Evolutionary conservation across 2,888 invertebrate species (phyloP).

Genomic region (Antitype chi): DNA sequence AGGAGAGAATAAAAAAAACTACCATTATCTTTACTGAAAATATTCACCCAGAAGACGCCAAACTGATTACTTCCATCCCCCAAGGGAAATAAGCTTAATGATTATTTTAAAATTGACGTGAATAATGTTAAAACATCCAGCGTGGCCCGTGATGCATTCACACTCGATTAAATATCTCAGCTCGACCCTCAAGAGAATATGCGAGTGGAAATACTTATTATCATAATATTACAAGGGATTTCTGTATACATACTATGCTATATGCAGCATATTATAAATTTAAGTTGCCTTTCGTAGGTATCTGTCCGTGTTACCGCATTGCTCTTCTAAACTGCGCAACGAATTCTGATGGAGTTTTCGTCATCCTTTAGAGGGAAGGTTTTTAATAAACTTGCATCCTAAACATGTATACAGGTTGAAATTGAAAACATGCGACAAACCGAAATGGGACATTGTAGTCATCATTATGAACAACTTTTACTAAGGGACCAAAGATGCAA

Average conservation of each 20-base stretch:
- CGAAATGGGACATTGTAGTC: too few species aligned
- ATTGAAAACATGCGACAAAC: too few species aligned
- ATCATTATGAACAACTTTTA: too few species aligned
- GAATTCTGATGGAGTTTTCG: background rate
- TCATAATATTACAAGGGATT: slow-evolving; percentile 2
- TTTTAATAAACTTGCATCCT: background rate
- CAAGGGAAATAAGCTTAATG: slow-evolving; percentile 45
- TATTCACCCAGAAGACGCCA: slow-evolving; percentile 32
- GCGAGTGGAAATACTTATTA: slow-evolving; percentile 5
- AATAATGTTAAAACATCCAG: slow-evolving; percentile 13
- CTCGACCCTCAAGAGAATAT: background rate
- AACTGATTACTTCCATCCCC: slow-evolving; percentile 32
- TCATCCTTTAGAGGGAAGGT: background rate
- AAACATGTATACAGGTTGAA: too few species aligned
- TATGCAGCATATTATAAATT: background rate
- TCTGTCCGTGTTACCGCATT: background rate
- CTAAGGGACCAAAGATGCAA: too few species aligned
- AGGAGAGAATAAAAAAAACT: background rate
- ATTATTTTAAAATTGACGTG: slow-evolving; percentile 37
- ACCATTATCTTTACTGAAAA: slow-evolving; percentile 1
- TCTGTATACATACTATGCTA: background rate
- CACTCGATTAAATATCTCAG: slow-evolving; percentile 25
- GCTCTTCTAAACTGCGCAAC: background rate
- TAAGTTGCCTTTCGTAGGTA: background rate
- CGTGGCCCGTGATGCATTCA: slow-evolving; percentile 29